Conservation (phyloP, 2,113 vertebrate species). For the Axis porcinus region DNA sequence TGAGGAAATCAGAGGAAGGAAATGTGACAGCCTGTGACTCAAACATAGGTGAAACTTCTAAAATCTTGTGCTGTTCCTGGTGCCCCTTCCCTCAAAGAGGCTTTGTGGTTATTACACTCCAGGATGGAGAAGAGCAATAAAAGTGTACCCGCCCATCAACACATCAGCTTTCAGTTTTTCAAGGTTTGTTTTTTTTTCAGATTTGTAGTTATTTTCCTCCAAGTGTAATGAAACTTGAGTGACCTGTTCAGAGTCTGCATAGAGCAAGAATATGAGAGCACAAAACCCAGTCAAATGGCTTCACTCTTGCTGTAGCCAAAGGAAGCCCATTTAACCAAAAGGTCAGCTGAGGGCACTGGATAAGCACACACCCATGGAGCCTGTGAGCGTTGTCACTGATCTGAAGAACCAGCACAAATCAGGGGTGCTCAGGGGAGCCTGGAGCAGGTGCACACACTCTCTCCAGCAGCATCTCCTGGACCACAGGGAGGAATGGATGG, state of each 20-base stretch:
- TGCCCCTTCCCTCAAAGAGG: neutral
- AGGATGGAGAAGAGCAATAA: neutral
- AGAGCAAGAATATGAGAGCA: neutral
- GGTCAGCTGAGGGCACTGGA: neutral
- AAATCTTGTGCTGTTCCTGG: rapidly evolving
- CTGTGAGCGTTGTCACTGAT: neutral
- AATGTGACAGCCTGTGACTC: neutral
- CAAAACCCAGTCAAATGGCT: neutral
- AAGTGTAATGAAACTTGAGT: neutral
- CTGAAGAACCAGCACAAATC: neutral
- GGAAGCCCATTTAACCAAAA: neutral
- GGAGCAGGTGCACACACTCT: rapidly evolving
- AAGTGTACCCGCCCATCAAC: neutral
- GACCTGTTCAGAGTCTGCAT: neutral
- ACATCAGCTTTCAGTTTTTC: neutral
- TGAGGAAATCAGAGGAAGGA: neutral
- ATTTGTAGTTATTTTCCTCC: neutral
- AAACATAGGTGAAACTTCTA: neutral
- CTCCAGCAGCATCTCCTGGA: neutral
- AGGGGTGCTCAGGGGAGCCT: neutral
- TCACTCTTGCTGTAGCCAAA: neutral
- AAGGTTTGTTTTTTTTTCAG: neutral
- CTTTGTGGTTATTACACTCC: rapidly evolving
- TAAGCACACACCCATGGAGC: neutral
- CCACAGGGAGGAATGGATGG: neutral